Base-by-base conservation (phyloP, 2,888 invertebrate genomes). In the Tiliacea aurago region DNA sequence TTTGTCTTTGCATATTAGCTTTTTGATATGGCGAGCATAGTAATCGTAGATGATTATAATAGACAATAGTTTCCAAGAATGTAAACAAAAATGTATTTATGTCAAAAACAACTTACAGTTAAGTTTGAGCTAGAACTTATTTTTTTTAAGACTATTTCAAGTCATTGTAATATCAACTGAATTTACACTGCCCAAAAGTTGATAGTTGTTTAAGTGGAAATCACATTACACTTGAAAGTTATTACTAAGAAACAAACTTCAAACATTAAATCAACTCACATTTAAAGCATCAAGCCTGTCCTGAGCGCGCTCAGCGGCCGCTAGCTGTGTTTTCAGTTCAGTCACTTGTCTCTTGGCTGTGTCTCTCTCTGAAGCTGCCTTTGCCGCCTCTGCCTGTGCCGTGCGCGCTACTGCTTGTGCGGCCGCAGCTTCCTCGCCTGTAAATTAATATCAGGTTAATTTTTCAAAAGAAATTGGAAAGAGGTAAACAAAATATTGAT, bases 381-480 rank as follows among this genome's bases (percentile, higher is more conserved):
- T 90, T 0, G 91, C 93, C 0, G 95, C 95, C 73, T 96, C 96
- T 0, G 95, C 94, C 70, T 95, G 95, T 0, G 96, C 95, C 0
- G 93, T 90, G 0, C 96, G 92, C 2, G 96, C 96, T 6, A 96
- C 95, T 0, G 94, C 90, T 80, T 96, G 96, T 0, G 96, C 96
- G 1, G 95, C 95, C 15, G 91, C 89, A 11, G 95, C 95, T 79
- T 96, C 96, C 80, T 95, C 95, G 33, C 96, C 96, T 96, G n/a
- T 13, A 58, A 45, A 37, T 45, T 10, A 28, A 37, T 23, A 33
- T 15, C 0, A 33, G 0, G 28, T 37, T 11, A 4, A 55, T 10
- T 37, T 18, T 47, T 28, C 4, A 41, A 4, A 41, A 23, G 18
- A 9, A 13, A 15, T 7, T 33, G 7, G 2, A 37, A 37, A 37